These are phyloP conservation scores for Sphinx pinastri DNA, from an alignment of 2,888 invertebrate genomes.

Conservation along the genomic window DNA sequence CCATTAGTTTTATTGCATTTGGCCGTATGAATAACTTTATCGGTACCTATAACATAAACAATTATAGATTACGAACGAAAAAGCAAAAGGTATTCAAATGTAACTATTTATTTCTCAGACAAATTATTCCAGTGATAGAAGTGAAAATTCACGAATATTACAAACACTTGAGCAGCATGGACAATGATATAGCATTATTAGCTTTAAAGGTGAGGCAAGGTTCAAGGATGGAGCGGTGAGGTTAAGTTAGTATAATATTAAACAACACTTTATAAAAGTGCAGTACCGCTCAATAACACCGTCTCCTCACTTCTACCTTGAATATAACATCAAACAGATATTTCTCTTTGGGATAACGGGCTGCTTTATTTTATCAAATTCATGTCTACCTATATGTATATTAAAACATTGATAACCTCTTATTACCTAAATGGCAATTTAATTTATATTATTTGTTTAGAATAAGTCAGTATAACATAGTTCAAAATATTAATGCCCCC, in stretches of 20 bases:
- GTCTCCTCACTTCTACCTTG: not conserved
- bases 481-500: too few species aligned
- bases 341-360: too few species aligned
- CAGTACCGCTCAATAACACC: not conserved
- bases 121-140: slow-evolving; percentile 57
- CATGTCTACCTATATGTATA: too few species aligned
- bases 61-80: not conserved
- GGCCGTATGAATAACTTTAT: too few species aligned
- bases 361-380: too few species aligned
- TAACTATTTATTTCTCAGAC: slow-evolving; percentile 50
- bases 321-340: too few species aligned
- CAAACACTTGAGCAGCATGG: slow-evolving; percentile 47
- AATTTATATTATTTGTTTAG: too few species aligned
- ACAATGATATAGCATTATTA: slow-evolving; percentile 72
- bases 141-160: slow-evolving; percentile 70
- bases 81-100: not conserved
- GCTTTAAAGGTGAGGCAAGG: slow-evolving; percentile 53
- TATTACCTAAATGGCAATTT: too few species aligned
- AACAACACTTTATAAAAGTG: not conserved
- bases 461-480: too few species aligned
- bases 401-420: too few species aligned
- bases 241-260: not conserved
- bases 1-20: too few species aligned
- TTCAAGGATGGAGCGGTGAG: not conserved
- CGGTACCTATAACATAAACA: too few species aligned